These are phyloP conservation scores for Nephrotoma flavescens DNA, from an alignment of 2,888 invertebrate species.

Conservation along the genomic window DNA sequence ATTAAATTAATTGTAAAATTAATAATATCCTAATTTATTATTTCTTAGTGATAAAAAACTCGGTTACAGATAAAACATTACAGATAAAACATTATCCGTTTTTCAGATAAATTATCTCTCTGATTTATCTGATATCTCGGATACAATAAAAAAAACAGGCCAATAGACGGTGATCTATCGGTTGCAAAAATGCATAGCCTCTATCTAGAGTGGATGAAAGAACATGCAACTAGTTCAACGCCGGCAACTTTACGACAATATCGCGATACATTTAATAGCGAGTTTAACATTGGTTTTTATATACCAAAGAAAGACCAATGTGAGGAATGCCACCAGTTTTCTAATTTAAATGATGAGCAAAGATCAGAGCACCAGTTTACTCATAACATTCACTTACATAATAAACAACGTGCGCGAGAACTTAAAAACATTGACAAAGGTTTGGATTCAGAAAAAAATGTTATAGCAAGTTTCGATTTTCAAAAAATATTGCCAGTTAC, in stretches of 20 bases:
- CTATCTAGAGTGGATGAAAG: neutral
- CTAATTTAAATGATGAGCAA: neutral
- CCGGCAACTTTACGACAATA: neutral
- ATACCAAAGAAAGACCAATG: slow-evolving; percentile 13
- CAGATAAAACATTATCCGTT: too few relatives aligned
- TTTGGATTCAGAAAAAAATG: neutral
- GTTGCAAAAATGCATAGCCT: neutral
- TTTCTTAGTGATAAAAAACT: too few relatives aligned
- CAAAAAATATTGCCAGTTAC: slow-evolving; percentile 13
- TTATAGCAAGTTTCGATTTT: slow-evolving; percentile 13
- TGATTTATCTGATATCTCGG: too few relatives aligned
- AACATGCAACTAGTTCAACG: neutral
- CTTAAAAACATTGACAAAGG: neutral
- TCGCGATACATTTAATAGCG: slow-evolving; percentile 11
- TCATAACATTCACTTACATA: neutral
- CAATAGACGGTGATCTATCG: neutral
- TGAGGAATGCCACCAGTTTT: slow-evolving; percentile 9
- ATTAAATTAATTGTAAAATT: too few relatives aligned
- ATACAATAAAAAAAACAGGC: too few relatives aligned
- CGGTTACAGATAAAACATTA: too few relatives aligned
- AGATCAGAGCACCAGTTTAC: slow-evolving; percentile 4
- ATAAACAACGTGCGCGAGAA: neutral
- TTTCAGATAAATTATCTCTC: too few relatives aligned
- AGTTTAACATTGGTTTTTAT: slow-evolving; percentile 13
- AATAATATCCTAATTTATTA: too few relatives aligned